Evolutionary conservation across 2,888 invertebrate genomes (phyloP), one percentile per base, ranked within the genome.

Genomic region (Micoletzkya japonica): DNA sequence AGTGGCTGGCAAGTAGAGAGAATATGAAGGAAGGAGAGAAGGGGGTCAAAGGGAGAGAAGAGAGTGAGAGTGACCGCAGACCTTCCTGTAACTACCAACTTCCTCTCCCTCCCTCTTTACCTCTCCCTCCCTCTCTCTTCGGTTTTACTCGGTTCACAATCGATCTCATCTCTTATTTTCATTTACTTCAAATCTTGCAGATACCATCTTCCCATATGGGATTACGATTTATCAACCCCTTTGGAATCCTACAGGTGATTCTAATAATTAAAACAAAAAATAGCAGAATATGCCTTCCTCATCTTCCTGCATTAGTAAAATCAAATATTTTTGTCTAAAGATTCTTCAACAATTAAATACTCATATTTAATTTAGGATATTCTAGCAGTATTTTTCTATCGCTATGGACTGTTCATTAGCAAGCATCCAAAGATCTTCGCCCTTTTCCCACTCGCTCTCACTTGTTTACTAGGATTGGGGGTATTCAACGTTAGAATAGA

Each of bases 361-460:
- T 34, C 30, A 49, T 37, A 58, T 30, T 32, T 10, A 39, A 36
- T 57, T 39, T 57, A 67, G 67, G 67, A 67, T n/a, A n/a, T 67
- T 20, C 52, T 69, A 26, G 24, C 39, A 7, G 32, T 28, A 3
- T 20, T 1, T 24, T 56, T 59, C 60, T 71, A 66, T 70, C 77
- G 80, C 60, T 84, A 84, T 67, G 84, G 84, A 3, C 70, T 81
- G 0, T 76, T 79, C 52, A 75, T 84, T 63, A 74, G 77, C 28
- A 74, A 74, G 57, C 75, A 79, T 61, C 84, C 84, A 1, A 74
- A 76, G 64, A 26, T 52, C 10, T 84, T 84, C 73, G 73, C 81
- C 28, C 70, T 84, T 3, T 73, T 73, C 28, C 84, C 84, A 2
- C 71, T 84, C 17, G 63, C 82, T 70, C 60, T 82, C 26, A 84